Evolutionary conservation across 64 coral and sea anemone species (phyloP), one percentile per base, ranked within the genome.

Genomic region (Montipora foliosa): DNA sequence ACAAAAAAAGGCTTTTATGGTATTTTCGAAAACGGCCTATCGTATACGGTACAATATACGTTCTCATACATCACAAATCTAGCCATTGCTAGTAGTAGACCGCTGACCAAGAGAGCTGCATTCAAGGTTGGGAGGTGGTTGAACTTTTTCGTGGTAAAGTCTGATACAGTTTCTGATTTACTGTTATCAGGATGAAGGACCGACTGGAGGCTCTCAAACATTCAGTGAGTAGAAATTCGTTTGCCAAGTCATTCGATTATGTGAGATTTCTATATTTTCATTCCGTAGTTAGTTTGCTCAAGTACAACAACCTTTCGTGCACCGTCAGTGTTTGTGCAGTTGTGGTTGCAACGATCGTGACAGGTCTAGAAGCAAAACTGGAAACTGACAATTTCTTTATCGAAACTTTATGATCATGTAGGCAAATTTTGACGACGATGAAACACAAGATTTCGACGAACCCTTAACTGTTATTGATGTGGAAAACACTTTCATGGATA

Each of bases 401-500:
- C 82, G 21, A 74, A 15, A 25, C 74, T 85, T 75, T 77, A 62
- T 67, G 75, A 49, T 88, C 77, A 79, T 59, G 15, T 48, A 93
- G 92, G 83, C 77, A 67, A 80, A 88, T 68, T 14, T 48, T n/a
- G 87, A 88, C 21, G 92, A 93, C 19, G 92, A 93, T 46, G 92
- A 88, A 25, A 22, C 92, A 16, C 81, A 87, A 57, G 92, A 80
- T 50, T 67, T 75, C 45, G 92, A 81, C 47, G 92, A 93, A 49
- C 66, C 75, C 71, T 68, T 61, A 67, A 87, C 83, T 29, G 67
- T 25, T 49, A 48, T 88, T 77, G 57, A 79, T 45, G 87, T 88
- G 84, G 92, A 88, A 72, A 87, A 87, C 49, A 78, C 74, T 44
- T 93, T 93, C 79, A 93, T 93, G 92, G 84, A 93, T 58, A 77